Conservation (phyloP, 2,113 vertebrate species). For the Microtus richardsoni region DNA sequence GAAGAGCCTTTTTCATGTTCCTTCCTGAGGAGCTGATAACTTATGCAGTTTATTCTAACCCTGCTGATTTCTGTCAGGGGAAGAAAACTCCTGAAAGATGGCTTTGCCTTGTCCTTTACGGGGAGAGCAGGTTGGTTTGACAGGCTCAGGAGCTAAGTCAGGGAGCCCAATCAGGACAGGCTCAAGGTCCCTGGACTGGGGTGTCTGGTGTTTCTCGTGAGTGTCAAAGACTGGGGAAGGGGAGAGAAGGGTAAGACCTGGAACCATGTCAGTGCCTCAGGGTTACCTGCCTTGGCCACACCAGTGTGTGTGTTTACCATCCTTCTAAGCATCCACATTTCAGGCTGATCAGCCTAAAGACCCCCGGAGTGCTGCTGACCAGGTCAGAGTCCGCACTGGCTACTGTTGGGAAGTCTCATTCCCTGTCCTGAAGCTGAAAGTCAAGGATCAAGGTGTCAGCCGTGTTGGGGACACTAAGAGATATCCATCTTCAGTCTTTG, state of each 20-base stretch:
- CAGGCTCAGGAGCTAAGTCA: constrained; percentile 75
- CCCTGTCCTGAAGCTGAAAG: background rate
- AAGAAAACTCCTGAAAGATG: constrained; percentile 91
- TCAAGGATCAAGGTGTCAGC: fast-evolving
- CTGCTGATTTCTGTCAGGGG: constrained; percentile 98
- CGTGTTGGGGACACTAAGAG: background rate
- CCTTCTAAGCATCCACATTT: background rate
- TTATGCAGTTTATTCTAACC: constrained; percentile 99
- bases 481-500: fast-evolving
- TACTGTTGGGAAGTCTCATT: fast-evolving
- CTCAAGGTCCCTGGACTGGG: constrained; percentile 42
- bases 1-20: constrained; percentile 96
- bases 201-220: background rate
- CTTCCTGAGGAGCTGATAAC: constrained; percentile 99
- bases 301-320: too few species aligned
- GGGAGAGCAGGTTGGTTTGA: constrained; percentile 83
- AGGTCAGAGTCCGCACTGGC: fast-evolving
- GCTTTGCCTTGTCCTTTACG: constrained; percentile 86
- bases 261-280: fast-evolving
- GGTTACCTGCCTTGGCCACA: background rate
- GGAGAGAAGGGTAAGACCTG: background rate
- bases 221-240: background rate
- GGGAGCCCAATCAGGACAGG: constrained; percentile 59
- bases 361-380: fast-evolving
- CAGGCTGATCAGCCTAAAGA: background rate